Conservation (phyloP, 2,113 vertebrate genomes). For the Mastomys coucha region DNA sequence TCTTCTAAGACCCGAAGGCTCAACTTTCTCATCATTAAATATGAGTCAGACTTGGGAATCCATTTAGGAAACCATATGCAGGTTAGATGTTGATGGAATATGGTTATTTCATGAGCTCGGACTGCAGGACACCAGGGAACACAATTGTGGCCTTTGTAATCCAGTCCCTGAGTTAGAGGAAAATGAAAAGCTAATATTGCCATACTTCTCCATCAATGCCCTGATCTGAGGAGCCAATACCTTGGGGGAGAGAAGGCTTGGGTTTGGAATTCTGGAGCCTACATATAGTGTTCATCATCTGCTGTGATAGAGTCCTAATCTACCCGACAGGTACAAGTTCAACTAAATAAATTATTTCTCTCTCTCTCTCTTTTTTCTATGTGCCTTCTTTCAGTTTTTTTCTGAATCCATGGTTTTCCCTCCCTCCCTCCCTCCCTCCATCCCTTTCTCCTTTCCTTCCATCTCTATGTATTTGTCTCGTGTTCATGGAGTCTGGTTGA, state of each 20-base stretch:
- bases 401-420: too few relatives aligned
- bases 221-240: slow-evolving; percentile 8
- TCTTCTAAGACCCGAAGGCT: background rate
- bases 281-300: background rate
- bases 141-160: background rate
- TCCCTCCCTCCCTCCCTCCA: background rate
- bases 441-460: background rate
- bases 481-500: background rate
- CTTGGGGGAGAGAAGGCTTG: background rate
- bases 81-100: background rate
- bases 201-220: background rate
- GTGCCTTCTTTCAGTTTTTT: too few relatives aligned
- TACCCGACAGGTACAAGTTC: background rate
- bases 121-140: background rate
- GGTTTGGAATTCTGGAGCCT: background rate
- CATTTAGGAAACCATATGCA: background rate
- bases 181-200: background rate
- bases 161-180: background rate
- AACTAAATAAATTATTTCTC: background rate
- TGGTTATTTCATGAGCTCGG: background rate
- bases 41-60: background rate
- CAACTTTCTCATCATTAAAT: slow-evolving; percentile 7
- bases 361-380: background rate
- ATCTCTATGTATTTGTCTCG: background rate
- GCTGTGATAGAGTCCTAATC: background rate